Evolutionary conservation across 35 echinoderm and acorn worm genomes (phyloP), one percentile per base, ranked within the genome.

Genomic region (Anneissia japonica): DNA sequence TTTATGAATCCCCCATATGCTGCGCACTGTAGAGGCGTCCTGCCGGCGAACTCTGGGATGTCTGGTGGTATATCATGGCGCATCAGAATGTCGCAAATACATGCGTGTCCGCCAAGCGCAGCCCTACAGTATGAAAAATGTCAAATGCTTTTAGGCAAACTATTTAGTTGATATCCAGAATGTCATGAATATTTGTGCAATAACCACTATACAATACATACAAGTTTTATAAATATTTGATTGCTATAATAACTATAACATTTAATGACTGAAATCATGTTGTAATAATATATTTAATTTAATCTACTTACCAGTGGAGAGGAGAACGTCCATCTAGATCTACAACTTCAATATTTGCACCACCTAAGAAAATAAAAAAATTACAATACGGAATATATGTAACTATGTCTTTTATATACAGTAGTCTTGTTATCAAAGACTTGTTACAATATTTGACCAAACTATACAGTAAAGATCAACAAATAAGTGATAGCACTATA

Each of bases 11-110:
- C 96, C 37, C 96, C 96, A 64, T 99, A 94, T 0, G 92, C 92
- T 34, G 96, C 92, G 84, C 96, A 99, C 89, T 99, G 96, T 14
- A 99, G 92, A 26, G 96, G 96, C 17, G 96, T 99, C 21, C 96
- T 84, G 0, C 96, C 96, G 31, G 83, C 86, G 81, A 82, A 84
- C 38, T 99, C 96, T 43, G 91, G 92, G 23, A 99, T 84, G 37
- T 99, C 93, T 30, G 91, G 91, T 75, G 83, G 83, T 29, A 99
- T 94, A 74, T 84, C 86, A 86, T 94, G 83, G 3, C 35, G 43
- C 72, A 94, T 89, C 0, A 99, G 84, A 19, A 79, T 80, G 34
- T 82, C 31, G 76, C 91, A 94, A 32, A 94, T 85, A 77, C 85
- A 88, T 17, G 91, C 81, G 51, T 99, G 89, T 28, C 96, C 96